Evolutionary conservation across 2,113 vertebrate species (phyloP).

Genomic region (Candoia aspera): DNA sequence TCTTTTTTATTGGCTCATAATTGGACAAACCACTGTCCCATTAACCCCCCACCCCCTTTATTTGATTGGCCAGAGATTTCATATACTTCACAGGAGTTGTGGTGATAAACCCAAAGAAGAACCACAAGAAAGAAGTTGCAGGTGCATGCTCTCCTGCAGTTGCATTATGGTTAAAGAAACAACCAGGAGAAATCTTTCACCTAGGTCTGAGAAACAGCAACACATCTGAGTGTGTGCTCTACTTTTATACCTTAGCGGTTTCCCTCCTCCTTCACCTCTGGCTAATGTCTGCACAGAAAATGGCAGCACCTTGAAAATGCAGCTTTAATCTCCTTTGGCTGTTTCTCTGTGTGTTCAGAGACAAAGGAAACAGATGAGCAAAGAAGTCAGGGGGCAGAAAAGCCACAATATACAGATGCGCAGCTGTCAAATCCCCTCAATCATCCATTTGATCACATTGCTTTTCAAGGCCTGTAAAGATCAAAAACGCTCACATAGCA

Average conservation of each 20-base stretch:
- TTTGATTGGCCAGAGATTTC: neutral
- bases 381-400: slow-evolving; percentile 52
- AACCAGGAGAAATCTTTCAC: neutral
- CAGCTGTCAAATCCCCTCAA: slow-evolving; percentile 48
- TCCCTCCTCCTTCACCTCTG: neutral
- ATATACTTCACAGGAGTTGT: neutral
- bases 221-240: neutral
- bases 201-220: neutral
- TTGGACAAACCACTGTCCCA: neutral
- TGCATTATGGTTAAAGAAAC: neutral
- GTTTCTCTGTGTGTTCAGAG: slow-evolving; percentile 33
- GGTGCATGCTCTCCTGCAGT: neutral
- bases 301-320: slow-evolving; percentile 36
- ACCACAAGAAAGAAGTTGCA: neutral
- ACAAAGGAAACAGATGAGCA: slow-evolving; percentile 53
- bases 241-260: slow-evolving; percentile 5
- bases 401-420: slow-evolving; percentile 40
- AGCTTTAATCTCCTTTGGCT: slow-evolving; percentile 59
- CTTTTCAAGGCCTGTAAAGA: slow-evolving; percentile 44
- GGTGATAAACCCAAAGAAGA: no score
- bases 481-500: neutral
- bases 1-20: neutral
- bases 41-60: no score
- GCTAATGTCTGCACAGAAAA: slow-evolving; percentile 28
- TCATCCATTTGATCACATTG: slow-evolving; percentile 52